phyloP scores from a whole-genome alignment of 2,113 vertebrate genomes.

The Oryctolagus cuniculus region DNA sequence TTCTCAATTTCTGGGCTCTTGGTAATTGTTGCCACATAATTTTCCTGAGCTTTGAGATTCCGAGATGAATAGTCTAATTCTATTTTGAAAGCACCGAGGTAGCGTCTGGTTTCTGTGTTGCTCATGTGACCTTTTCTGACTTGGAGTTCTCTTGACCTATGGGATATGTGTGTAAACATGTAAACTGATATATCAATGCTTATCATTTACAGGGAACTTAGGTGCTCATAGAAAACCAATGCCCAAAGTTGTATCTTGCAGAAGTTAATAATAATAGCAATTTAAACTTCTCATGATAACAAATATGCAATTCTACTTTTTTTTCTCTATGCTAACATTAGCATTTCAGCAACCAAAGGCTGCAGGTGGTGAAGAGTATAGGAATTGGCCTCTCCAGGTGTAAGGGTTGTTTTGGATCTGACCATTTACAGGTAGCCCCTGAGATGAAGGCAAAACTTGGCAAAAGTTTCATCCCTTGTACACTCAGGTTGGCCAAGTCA shows the following conservation, averaged over 20 bases:
- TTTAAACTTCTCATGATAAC: not conserved
- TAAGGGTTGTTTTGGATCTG: not conserved
- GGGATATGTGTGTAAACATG: too few species aligned
- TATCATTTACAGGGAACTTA: not conserved
- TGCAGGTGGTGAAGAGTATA: not conserved
- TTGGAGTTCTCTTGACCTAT: not conserved
- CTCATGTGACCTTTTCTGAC: not conserved
- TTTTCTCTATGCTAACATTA: not conserved
- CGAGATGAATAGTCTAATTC: not conserved
- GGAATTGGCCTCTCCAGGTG: not conserved
- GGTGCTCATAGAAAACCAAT: not conserved
- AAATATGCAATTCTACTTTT: not conserved
- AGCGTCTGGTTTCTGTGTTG: not conserved
- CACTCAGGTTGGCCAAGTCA: not conserved
- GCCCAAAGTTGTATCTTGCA: not conserved
- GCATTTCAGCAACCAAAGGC: not conserved
- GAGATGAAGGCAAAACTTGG: not conserved
- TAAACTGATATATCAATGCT: not conserved
- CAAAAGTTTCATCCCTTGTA: not conserved
- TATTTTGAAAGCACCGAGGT: not conserved
- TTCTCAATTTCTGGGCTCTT: not conserved
- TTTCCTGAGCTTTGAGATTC: not conserved
- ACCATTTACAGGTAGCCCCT: too few species aligned
- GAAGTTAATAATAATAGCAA: not conserved
- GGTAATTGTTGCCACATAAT: not conserved